These are phyloP conservation scores for Drosophila austrosaltans DNA, from an alignment of 2,888 invertebrate genomes.

Conservation along the genomic window DNA sequence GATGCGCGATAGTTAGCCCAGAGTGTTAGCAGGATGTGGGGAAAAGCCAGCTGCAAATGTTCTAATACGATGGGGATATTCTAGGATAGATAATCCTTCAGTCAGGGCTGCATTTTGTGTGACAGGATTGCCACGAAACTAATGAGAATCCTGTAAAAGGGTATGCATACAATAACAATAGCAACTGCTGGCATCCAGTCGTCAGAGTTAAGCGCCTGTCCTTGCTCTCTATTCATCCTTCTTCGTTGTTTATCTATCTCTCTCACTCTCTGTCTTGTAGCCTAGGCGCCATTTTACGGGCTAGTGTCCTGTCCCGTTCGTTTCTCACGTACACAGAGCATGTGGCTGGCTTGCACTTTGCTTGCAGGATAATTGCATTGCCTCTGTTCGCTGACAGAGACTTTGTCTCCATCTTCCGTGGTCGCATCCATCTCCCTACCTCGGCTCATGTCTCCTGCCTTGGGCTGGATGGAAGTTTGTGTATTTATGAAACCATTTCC, in stretches of 20 bases:
- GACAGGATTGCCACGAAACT: conserved; percentile 9
- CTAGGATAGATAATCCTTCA: conserved; percentile 4
- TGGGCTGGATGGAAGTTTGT: conserved; percentile 39
- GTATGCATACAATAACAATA: conserved; percentile 50
- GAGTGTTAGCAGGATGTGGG: background rate
- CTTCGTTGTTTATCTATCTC: background rate
- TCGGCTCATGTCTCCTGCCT: conserved; percentile 23
- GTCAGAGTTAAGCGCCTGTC: conserved; percentile 27
- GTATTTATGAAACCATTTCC: conserved; percentile 72
- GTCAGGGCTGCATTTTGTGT: background rate
- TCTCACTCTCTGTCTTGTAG: conserved; percentile 3
- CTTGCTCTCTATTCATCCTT: conserved; percentile 9
- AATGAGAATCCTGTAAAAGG: conserved; percentile 28
- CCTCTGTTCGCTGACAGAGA: conserved; percentile 32
- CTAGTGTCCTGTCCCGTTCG: conserved; percentile 63
- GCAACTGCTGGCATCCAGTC: conserved; percentile 46
- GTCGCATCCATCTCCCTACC: conserved; percentile 10
- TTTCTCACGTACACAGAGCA: conserved; percentile 55
- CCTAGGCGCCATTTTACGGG: conserved; percentile 29
- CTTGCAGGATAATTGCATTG: conserved; percentile 72
- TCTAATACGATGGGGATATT: background rate
- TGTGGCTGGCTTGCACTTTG: conserved; percentile 54
- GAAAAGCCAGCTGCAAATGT: background rate
- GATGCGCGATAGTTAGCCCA: background rate
- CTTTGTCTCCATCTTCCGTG: conserved; percentile 23